phyloP scores from a whole-genome alignment of 2,797 vertebrate species.

The Eutrigla gurnardus region DNA sequence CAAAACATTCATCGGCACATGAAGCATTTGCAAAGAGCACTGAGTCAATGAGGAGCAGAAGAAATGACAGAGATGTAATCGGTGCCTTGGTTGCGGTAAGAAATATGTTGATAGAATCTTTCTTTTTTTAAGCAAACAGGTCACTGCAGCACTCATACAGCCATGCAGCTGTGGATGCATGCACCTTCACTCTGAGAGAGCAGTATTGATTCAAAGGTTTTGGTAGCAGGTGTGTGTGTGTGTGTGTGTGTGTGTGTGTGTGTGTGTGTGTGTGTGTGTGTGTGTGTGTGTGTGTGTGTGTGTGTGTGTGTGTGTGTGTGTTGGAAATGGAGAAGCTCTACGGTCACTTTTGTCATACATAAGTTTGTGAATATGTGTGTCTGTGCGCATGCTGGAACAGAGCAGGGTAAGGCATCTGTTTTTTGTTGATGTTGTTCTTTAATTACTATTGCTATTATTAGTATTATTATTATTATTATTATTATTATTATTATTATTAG shows the following conservation, averaged over 20 bases:
- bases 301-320: slow-evolving; percentile 10
- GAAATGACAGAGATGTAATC: slow-evolving; percentile 61
- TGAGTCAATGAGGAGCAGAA: slow-evolving; percentile 40
- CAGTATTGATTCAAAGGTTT: slow-evolving; percentile 41
- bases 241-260: slow-evolving; percentile 19
- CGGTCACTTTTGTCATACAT: slow-evolving; percentile 23
- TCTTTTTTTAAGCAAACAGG: slow-evolving; percentile 29
- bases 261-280: slow-evolving; percentile 11
- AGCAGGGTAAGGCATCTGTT: slow-evolving; percentile 39
- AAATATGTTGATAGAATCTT: slow-evolving; percentile 38
- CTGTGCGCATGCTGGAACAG: slow-evolving; percentile 46
- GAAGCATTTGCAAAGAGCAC: slow-evolving; percentile 49
- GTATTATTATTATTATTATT: slow-evolving; percentile 7
- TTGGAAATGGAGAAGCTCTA: slow-evolving; percentile 34
- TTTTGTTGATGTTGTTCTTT: background rate
- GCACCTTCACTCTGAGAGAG: slow-evolving; percentile 32
- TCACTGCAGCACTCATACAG: slow-evolving; percentile 34
- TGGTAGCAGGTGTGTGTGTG: slow-evolving; percentile 52
- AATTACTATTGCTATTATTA: background rate
- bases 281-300: slow-evolving; percentile 19
- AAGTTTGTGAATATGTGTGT: slow-evolving; percentile 40
- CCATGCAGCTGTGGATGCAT: slow-evolving; percentile 40
- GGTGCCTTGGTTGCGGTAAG: slow-evolving; percentile 77
- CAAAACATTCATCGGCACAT: slow-evolving; percentile 30
- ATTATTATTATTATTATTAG: slow-evolving; percentile 14